These are phyloP conservation scores for Psittacula cyanocephala DNA, from an alignment of 2,113 vertebrate genomes.

Conservation along the genomic window DNA sequence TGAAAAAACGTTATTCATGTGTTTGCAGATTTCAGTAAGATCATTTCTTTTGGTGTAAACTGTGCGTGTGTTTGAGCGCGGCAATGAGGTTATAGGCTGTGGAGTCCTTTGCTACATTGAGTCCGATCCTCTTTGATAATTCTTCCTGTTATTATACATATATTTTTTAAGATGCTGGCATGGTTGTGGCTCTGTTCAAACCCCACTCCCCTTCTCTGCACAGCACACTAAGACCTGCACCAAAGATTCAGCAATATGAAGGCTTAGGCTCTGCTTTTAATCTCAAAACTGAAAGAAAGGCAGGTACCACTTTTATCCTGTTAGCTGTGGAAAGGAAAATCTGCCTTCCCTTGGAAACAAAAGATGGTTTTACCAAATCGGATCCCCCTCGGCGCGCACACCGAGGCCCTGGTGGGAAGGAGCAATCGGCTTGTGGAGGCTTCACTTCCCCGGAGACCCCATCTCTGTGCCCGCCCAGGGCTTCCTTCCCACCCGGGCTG, in stretches of 20 bases:
- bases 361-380: neutral
- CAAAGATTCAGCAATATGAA: accelerated
- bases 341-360: neutral
- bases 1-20: neutral
- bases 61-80: neutral
- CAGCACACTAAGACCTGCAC: neutral
- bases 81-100: neutral
- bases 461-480: neutral
- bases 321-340: neutral
- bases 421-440: neutral
- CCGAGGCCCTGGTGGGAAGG: neutral
- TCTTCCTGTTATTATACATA: neutral
- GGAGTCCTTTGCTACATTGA: neutral
- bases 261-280: neutral
- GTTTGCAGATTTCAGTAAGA: neutral
- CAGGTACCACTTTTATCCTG: neutral
- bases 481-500: neutral
- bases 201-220: neutral
- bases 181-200: neutral
- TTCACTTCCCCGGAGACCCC: neutral
- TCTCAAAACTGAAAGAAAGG: neutral
- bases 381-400: neutral
- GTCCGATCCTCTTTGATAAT: neutral
- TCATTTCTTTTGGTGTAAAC: neutral
- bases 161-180: neutral